Base-by-base conservation (phyloP, 1,140 invertebrate genomes). In the Caenorhabditis inopinata region DNA sequence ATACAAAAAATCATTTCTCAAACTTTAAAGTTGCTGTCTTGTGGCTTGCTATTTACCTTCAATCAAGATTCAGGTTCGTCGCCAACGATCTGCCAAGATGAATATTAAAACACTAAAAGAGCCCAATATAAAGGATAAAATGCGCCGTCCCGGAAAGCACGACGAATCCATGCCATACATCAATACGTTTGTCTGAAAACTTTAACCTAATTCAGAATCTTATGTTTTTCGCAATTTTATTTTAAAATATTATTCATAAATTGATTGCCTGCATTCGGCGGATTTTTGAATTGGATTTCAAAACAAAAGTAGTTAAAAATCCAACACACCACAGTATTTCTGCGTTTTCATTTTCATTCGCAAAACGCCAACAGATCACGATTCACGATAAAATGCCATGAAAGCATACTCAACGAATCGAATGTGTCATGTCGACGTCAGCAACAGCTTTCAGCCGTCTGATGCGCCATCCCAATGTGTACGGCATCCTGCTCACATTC, bases 121-220 rank as follows among this genome's bases (percentile, higher is more conserved):
- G 21, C 58, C 58, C 35, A 68, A 18, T 42, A 12, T 18, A 1
- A 18, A 11, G 4, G 11, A 11, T 9, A 68, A 68, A n/a, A n/a
- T 68, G 2, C 58, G 58, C 1, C 58, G 58, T 38, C 58, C 58
- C 38, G 58, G 58, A 68, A 68, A 68, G 16, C 58, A 68, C 12
- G 58, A 68, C n/a, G 58, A 68, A 21, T 32, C 58, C 7, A 68
- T 68, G 58, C 58, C 58, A 42, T 68, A 18, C 25, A 68, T 68
- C n/a, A 12, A 38, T 42, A 42, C 58, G 0, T 68, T 68, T 38
- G 35, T 18, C 58, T 68, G 38, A 42, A n/a, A n/a, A n/a, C n/a
- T n/a, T n/a, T n/a, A n/a, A n/a, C n/a, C n/a, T n/a, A n/a, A n/a
- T n/a, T n/a, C n/a, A n/a, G n/a, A n/a, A n/a, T n/a, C n/a, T n/a